Evolutionary conservation across 2,113 vertebrate species (phyloP).

Genomic region (Bubo scandiacus): DNA sequence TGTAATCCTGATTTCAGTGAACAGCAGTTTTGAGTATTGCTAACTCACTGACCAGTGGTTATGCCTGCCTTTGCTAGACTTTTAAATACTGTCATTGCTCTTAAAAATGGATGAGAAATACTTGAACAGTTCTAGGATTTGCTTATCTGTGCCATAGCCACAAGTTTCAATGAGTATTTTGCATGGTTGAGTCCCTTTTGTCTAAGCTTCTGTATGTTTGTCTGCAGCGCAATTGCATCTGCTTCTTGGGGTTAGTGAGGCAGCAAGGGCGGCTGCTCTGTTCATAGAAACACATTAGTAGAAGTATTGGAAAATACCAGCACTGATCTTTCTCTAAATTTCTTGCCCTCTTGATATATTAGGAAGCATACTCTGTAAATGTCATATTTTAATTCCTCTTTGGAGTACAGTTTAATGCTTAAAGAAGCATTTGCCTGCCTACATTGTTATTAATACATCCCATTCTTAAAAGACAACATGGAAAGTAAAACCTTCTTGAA

Average conservation of each 20-base stretch:
- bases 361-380: constrained; percentile 24
- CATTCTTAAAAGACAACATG: constrained; percentile 63
- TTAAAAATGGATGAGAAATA: background rate
- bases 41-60: background rate
- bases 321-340: background rate
- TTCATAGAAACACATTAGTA: background rate
- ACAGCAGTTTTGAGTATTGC: background rate
- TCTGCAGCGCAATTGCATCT: background rate
- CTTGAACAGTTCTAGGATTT: background rate
- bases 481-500: constrained; percentile 68
- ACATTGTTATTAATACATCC: constrained; percentile 44
- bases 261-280: background rate
- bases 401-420: constrained; percentile 45
- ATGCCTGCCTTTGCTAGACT: background rate
- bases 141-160: background rate
- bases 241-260: background rate
- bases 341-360: constrained; percentile 21
- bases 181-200: background rate
- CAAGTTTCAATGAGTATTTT: background rate
- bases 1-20: background rate
- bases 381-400: constrained; percentile 64
- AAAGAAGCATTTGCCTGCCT: constrained; percentile 55
- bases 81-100: background rate
- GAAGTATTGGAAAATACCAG: constrained; percentile 24
- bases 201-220: background rate